Base-by-base conservation (phyloP, 2,888 invertebrate genomes). In the Polydrusus cervinus region DNA sequence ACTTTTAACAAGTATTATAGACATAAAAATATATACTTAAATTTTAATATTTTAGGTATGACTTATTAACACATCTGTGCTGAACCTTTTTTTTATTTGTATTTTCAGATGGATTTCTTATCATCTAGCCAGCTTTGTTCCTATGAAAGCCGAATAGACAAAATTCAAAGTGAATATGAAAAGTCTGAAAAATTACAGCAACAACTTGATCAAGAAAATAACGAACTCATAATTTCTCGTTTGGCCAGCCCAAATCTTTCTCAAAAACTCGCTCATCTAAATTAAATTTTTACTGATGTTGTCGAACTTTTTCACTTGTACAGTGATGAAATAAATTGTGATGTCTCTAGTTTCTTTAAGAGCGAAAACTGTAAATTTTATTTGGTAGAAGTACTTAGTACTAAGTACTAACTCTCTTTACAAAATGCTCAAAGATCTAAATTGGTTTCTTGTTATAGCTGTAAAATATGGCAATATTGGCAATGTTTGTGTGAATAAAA, bases 91-190 rank as follows among this genome's bases (percentile, higher is more conserved):
- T 16, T n/a, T n/a, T n/a, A n/a, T n/a, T n/a, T n/a, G n/a, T 47
- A 47, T 16, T 79, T 76, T 20, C 20, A 79, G 78, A 83, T 84
- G 83, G 83, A 84, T 30, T 75, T 78, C 47, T 76, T 83, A 55
- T 79, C 82, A 7, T 14, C 77, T 11, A 40, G 51, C 20, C 81
- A 81, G 69, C 69, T 83, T n/a, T 71, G 79, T 34, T 80, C 81
- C 55, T 85, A 85, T 66, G 83, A 84, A 64, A 34, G 75, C 7
- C 81, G 85, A 61, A 74, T 86, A 38, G 77, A 82, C 10, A 66
- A 84, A 81, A 86, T 85, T 67, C 82, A 84, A 66, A 68, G 66
- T 55, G 85, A 85, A 80, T 80, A 80, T 72, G 79, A 82, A 72
- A 81, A 81, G 78, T 78, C 75, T 45, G 79, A 84, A 34, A 65